Percentiles rank a stretch among this genome's conserved stretches.
Evolutionary conservation across 2,888 invertebrate species (phyloP).

Genomic region (Monopis laevigella): DNA sequence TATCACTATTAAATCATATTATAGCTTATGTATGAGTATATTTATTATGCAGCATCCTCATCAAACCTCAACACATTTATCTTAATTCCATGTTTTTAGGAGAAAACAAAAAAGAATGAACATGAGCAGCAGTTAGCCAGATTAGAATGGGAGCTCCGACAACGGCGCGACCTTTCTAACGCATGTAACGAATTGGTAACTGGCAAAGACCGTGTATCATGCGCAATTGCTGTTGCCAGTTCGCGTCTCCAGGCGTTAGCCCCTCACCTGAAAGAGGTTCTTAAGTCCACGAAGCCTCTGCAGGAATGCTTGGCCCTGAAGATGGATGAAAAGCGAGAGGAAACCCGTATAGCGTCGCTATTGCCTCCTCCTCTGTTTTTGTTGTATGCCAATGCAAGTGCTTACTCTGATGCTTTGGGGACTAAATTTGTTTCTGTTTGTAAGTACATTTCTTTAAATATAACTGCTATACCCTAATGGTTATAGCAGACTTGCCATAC

Average conservation of each 20-base stretch:
- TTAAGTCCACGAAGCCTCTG: slow-evolving; percentile 84
- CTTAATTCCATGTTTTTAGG: no score
- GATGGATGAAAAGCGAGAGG: slow-evolving; percentile 80
- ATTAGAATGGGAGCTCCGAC: slow-evolving; percentile 90
- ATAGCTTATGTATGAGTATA: no score
- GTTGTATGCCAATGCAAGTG: slow-evolving; percentile 84
- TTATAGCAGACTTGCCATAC: no score
- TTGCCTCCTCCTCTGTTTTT: slow-evolving; percentile 87
- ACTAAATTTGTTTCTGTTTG: slow-evolving; percentile 47
- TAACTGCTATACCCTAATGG: no score
- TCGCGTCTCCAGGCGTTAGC: slow-evolving; percentile 82
- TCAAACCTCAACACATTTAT: no score
- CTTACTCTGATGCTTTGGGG: slow-evolving; percentile 82
- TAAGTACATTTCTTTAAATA: slow-evolving; percentile 27
- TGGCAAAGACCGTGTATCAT: slow-evolving; percentile 76
- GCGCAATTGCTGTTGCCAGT: slow-evolving; percentile 78
- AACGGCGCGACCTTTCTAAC: slow-evolving; percentile 83
- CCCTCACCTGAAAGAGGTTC: slow-evolving; percentile 73
- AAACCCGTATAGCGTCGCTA: slow-evolving; percentile 77
- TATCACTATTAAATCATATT: no score
- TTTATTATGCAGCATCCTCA: no score
- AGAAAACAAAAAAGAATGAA: slow-evolving; percentile 72
- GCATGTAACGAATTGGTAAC: slow-evolving; percentile 79
- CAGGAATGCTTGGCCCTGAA: slow-evolving; percentile 88
- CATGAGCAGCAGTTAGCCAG: slow-evolving; percentile 87